Percentiles rank a stretch among this genome's conserved stretches.
phyloP scores from a whole-genome alignment of 2,113 vertebrate genomes.

The Tor tambroides region DNA sequence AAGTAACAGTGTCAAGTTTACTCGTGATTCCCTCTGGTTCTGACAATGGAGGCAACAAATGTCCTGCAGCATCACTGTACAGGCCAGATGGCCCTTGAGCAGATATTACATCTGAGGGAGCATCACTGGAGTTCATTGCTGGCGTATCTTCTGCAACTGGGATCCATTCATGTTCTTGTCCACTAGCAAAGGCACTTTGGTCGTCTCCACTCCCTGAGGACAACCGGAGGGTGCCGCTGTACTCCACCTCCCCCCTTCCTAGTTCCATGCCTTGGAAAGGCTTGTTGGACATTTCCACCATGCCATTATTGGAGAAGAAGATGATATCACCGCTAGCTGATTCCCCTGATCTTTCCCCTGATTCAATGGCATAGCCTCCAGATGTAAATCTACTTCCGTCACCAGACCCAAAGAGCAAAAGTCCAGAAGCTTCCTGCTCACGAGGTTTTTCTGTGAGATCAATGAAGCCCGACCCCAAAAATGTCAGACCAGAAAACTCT shows the following conservation, averaged over 20 bases:
- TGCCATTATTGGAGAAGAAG: conserved; percentile 74
- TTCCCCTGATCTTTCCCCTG: conserved; percentile 70
- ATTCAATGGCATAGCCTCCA: conserved; percentile 72
- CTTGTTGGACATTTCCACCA: conserved; percentile 72
- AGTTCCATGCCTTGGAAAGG: conserved; percentile 74
- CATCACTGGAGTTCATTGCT: conserved; percentile 67
- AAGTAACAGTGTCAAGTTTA: conserved; percentile 30
- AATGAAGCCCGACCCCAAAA: conserved; percentile 77
- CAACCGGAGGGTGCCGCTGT: conserved; percentile 64
- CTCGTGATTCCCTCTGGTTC: conserved; percentile 59
- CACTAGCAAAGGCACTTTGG: conserved; percentile 50
- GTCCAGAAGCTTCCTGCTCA: conserved; percentile 82
- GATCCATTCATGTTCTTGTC: conserved; percentile 53
- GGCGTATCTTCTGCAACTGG: conserved; percentile 46
- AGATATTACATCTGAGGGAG: conserved; percentile 59
- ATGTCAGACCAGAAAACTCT: conserved; percentile 75
- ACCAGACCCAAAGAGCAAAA: conserved; percentile 70
- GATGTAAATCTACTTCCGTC: conserved; percentile 73
- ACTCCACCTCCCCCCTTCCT: conserved; percentile 70
- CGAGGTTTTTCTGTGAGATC: conserved; percentile 73
- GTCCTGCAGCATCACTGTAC: conserved; percentile 57
- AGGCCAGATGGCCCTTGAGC: conserved; percentile 68
- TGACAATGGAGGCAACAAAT: conserved; percentile 65
- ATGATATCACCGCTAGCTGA: conserved; percentile 76
- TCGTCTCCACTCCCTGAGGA: conserved; percentile 68